Base-by-base conservation (phyloP, 2,888 invertebrate genomes). In the Lithophane socia region DNA sequence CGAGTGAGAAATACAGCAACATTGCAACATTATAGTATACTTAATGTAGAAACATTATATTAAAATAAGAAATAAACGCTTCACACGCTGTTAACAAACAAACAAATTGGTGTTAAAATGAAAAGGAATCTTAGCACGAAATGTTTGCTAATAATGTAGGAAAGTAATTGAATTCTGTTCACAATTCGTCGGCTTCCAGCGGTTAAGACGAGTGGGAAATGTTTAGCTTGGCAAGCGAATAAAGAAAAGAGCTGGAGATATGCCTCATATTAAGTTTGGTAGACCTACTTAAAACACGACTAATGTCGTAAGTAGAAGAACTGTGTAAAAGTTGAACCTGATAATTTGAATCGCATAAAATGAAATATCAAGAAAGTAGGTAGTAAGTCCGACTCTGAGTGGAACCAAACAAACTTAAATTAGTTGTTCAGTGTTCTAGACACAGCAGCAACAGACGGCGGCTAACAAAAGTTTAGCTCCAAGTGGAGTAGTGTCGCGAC, bases 341-440 rank as follows among this genome's bases (percentile, higher is more conserved):
- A 60, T 61, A n/a, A 83, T 70, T 73, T 54, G 44, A 73, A 82
- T 67, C 63, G 54, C 29, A 68, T 68, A 74, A 84, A 84, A 70
- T 60, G 37, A 56, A 84, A 70, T 54, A 44, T 58, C 60, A 61
- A 66, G 68, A 66, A 79, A 74, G 63, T 75, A 61, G 49, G 63
- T 75, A 61, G 49, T 37, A 73, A 73, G 73, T 79, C 76, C 64
- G 29, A 67, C 64, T 79, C 56, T n/a, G 44, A 74, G 67, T 66
- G 56, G 77, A 71, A 64, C 44, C 69, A 68, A 87, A 78, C 79
- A 77, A 85, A 84, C 70, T 87, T 87, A 87, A 87, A 87, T 84
- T 86, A 82, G 87, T 84, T 86, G 82, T 77, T 73, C 77, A 83
- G 75, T 82, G 87, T 77, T 73, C 68, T 73, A 73, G 87, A 72